Percentiles rank a stretch among this genome's conserved stretches.
Conservation (phyloP, 2,113 vertebrate genomes). For the Trinectes maculatus region DNA sequence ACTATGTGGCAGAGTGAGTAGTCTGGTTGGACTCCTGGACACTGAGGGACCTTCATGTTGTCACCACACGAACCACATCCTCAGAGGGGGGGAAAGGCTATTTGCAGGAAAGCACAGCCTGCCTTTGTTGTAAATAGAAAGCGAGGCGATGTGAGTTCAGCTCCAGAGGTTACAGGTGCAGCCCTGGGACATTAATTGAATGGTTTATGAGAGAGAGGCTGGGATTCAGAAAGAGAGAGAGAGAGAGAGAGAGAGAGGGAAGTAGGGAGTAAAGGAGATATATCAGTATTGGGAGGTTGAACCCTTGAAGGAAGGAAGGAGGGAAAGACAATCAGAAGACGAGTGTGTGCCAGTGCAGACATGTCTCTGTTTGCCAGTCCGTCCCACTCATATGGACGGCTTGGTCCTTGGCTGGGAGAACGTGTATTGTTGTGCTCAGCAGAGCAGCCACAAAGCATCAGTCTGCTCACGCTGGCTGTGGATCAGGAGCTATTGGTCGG, state of each 20-base stretch:
- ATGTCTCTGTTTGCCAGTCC: slow-evolving; percentile 54
- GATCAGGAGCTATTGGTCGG: slow-evolving; percentile 67
- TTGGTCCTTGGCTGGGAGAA: slow-evolving; percentile 52
- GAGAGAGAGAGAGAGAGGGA: slow-evolving; percentile 7
- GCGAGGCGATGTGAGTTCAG: slow-evolving; percentile 9
- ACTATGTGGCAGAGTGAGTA: slow-evolving; percentile 43
- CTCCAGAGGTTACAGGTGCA: slow-evolving; percentile 44
- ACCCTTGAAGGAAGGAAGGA: slow-evolving; percentile 12
- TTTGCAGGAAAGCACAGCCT: slow-evolving; percentile 9
- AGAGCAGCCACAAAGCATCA: slow-evolving; percentile 60
- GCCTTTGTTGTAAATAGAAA: slow-evolving; percentile 41
- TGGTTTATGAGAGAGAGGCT: slow-evolving; percentile 14
- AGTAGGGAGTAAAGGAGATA: background rate
- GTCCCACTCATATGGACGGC: slow-evolving; percentile 67
- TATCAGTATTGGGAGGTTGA: slow-evolving; percentile 8
- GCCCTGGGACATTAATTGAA: slow-evolving; percentile 17
- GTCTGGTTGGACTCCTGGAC: slow-evolving; percentile 24
- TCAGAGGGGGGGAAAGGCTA: slow-evolving; percentile 15
- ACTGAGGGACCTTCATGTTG: slow-evolving; percentile 34
- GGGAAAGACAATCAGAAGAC: slow-evolving; percentile 58
- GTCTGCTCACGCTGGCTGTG: slow-evolving; percentile 62
- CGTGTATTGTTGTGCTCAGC: slow-evolving; percentile 65
- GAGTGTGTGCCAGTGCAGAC: slow-evolving; percentile 60
- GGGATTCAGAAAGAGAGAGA: slow-evolving; percentile 2
- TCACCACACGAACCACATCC: slow-evolving; percentile 22